Evolutionary conservation across 2,113 vertebrate genomes (phyloP), one percentile per base, ranked within the genome.

Genomic region (Lagenorhynchus albirostris): DNA sequence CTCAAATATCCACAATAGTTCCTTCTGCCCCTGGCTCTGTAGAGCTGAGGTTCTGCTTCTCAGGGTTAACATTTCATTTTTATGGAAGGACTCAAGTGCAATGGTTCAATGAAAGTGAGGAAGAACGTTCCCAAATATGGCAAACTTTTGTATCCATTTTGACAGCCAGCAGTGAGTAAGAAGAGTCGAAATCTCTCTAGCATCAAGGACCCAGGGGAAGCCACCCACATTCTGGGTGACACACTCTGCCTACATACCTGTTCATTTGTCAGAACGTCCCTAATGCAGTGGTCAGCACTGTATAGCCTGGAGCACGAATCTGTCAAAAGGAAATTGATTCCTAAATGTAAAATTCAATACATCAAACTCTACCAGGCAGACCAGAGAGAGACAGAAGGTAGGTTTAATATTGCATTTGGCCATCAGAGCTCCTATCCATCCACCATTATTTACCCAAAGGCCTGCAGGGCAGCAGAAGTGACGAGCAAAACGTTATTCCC

Each of bases 261-360:
- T 86, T 91, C 80, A 93, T 97, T 91, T 95, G 63, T 97, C 74
- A 92, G 70, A 93, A 95, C 81, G 53, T 67, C 53, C 47, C 77
- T 90, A 91, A 98, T 87, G 31, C 25, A 94, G 29, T 95, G 71
- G 87, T 60, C 80, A 85, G 55, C 31, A 36, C 31, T 50, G 17
- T 50, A 93, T 14, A 90, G 79, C 92, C 71, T 58, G 23, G 29
- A 95, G 95, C 80, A 94, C 12, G 65, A 96, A 96, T 98, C 94
- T 92, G 95, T 98, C 96, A 97, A 96, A 95, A 94, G 79, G 18
- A 97, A 97, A 96, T 96, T 97, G 82, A 92, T 83, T 94, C 62
- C 38, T 93, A 74, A 94, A 92, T 95, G 62, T 97, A 98, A 97
- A 96, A 98, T 95, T 95, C 80, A 97, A 94, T 97, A 96, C 11